phyloP scores from a whole-genome alignment of 2,113 vertebrate genomes.

The Chloroceryle aenea region DNA sequence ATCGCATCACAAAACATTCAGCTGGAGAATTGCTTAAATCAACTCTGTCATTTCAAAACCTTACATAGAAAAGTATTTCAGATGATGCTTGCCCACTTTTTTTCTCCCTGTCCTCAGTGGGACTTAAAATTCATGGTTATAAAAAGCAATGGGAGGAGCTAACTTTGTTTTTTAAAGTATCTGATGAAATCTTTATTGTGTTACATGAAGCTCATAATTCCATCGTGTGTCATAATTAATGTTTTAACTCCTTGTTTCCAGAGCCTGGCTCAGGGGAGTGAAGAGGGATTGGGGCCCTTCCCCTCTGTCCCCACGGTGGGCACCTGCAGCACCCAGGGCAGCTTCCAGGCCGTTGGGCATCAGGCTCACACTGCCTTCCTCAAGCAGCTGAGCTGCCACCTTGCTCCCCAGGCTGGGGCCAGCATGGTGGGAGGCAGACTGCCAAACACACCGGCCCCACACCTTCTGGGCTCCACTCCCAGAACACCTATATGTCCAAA shows the following conservation, averaged over 20 bases:
- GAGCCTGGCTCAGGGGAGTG: not conserved
- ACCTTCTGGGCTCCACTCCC: not conserved
- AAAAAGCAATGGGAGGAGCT: conserved; percentile 43
- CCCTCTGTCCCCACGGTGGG: too few species aligned
- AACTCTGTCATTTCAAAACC: conserved; percentile 32
- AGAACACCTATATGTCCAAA: not conserved
- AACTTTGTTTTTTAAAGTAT: not conserved
- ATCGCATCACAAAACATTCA: not conserved
- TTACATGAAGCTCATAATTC: not conserved
- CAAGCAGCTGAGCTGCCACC: rapidly evolving
- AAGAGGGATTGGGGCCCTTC: not conserved
- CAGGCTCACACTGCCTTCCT: not conserved
- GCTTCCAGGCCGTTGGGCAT: not conserved
- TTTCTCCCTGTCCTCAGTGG: not conserved
- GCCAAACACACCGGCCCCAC: rapidly evolving
- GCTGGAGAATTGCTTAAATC: not conserved
- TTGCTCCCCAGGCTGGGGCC: not conserved
- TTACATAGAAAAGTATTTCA: conserved; percentile 64
- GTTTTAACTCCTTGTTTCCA: not conserved
- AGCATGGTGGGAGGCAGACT: rapidly evolving
- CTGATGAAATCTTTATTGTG: conserved; percentile 2
- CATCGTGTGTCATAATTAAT: not conserved
- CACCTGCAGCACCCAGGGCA: not conserved
- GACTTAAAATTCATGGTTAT: not conserved
- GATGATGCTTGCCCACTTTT: not conserved